Evolutionary conservation across 1,140 invertebrate species (phyloP).

Genomic region (Chlorops oryzae): DNA sequence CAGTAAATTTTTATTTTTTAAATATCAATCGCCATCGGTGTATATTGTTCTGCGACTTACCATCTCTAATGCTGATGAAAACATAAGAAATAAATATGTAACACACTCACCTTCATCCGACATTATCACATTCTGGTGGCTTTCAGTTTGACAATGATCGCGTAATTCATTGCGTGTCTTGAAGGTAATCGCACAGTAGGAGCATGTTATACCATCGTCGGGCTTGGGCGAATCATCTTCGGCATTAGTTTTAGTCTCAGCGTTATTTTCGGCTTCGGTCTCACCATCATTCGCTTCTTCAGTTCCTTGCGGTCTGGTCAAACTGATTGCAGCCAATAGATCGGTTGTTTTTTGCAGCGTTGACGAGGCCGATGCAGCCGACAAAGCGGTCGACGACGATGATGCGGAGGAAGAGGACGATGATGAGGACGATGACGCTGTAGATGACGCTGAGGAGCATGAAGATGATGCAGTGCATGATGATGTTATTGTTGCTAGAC

Average conservation of each 20-base stretch:
- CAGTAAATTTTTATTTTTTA: not conserved
- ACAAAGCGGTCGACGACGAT: too few relatives aligned
- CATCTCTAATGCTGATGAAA: too few relatives aligned
- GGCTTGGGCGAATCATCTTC: conserved; percentile 9
- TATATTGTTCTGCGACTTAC: too few relatives aligned
- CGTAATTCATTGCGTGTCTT: conserved; percentile 54
- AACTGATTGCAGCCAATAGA: conserved; percentile 34
- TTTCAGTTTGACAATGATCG: conserved; percentile 59
- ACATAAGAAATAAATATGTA: too few relatives aligned
- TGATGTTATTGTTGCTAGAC: conserved; percentile 7
- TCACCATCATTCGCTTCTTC: conserved; percentile 8
- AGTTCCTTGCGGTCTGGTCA: conserved; percentile 24
- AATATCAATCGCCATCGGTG: too few relatives aligned
- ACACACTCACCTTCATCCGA: conserved; percentile 58
- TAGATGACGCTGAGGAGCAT: too few relatives aligned
- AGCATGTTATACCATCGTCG: conserved; percentile 39
- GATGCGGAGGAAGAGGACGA: too few relatives aligned
- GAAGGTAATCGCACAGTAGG: conserved; percentile 61
- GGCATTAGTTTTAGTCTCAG: not conserved
- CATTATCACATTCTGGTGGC: conserved; percentile 64
- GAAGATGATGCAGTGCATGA: too few relatives aligned
- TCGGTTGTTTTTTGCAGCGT: conserved; percentile 35
- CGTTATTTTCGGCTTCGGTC: too few relatives aligned
- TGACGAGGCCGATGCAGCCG: conserved; percentile 7
- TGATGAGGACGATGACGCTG: too few relatives aligned